Evolutionary conservation across 2,113 vertebrate genomes (phyloP), one percentile per base, ranked within the genome.

Genomic region (Periophthalmodon schlosseri): DNA sequence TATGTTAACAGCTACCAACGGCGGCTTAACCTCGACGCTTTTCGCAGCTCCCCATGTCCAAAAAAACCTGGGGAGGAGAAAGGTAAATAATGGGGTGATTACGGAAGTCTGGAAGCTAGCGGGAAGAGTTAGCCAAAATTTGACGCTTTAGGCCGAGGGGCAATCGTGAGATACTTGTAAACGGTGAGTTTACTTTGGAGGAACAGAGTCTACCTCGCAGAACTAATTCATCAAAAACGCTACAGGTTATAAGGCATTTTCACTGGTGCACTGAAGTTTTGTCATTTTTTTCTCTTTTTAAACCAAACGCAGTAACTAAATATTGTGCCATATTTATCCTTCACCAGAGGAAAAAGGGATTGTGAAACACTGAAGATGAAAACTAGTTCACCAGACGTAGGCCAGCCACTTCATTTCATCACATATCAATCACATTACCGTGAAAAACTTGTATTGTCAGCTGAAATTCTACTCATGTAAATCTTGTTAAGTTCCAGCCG

Each of bases 51-150:
- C 34, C 10, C 2, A 34, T 39, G 34, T 65, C 63, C 63, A 63
- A 44, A 73, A n/a, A 73, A 15, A 24, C 47, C 12, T 34, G 67
- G 15, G 66, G 34, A 34, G 3, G 23, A 3, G 5, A 18, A 20
- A 74, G 73, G 64, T 72, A 36, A 70, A 65, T 65, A 65, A 21
- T 39, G 36, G 20, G 34, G 20, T 44, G 34, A 65, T 65, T 65
- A 65, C 21, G 34, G 63, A 65, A 65, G 58, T 28, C 24, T 61
- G 23, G 58, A 28, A 61, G 23, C 16, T 18, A 34, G 33, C 9
- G 2, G 18, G 21, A 39, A 39, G 18, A 44, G 63, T 65, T 10
- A 10, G 61, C 61, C 16, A 65, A n/a, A 65, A 4, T n/a, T 10
- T 39, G 18, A 65, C 39, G 63, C 21, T 44, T 65, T 44, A 65